phyloP scores from a whole-genome alignment of 2,797 vertebrate species.

The Heterohyrax brucei region DNA sequence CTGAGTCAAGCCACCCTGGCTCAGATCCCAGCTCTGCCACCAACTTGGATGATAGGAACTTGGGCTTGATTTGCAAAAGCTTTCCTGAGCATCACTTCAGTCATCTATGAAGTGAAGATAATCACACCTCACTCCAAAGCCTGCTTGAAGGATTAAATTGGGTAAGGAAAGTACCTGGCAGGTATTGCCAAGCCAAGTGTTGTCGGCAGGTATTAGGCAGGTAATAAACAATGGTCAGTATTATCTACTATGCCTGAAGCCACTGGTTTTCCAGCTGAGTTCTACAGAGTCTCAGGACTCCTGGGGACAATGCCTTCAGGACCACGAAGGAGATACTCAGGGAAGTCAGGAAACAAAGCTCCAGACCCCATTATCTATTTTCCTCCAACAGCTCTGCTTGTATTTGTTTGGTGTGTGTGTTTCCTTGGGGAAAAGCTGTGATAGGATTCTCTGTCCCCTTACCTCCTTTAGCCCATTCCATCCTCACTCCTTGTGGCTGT shows the following conservation, averaged over 20 bases:
- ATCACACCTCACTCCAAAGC: neutral
- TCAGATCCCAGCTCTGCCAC: constrained; percentile 32
- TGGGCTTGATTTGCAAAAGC: neutral
- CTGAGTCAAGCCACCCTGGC: constrained; percentile 17
- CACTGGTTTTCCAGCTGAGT: neutral
- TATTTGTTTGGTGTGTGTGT: neutral
- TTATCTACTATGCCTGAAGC: neutral
- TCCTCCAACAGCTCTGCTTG: neutral
- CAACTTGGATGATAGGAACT: neutral
- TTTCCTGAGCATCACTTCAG: neutral
- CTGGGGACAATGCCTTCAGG: neutral
- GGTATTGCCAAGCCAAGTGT: no score
- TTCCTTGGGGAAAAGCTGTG: neutral
- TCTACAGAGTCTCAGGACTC: neutral
- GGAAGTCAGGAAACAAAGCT: neutral
- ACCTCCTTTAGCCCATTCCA: neutral
- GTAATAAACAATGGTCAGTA: neutral
- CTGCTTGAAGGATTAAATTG: neutral
- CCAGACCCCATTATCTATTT: neutral
- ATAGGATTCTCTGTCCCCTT: neutral
- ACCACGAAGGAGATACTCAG: neutral
- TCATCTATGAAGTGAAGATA: constrained; percentile 2
- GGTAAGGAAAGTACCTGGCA: neutral
- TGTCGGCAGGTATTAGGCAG: neutral
- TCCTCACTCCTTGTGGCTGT: neutral